Percentiles rank a stretch among this genome's conserved stretches.
Conservation (phyloP, 1,140 invertebrate species). For the Drosophila asahinai region DNA sequence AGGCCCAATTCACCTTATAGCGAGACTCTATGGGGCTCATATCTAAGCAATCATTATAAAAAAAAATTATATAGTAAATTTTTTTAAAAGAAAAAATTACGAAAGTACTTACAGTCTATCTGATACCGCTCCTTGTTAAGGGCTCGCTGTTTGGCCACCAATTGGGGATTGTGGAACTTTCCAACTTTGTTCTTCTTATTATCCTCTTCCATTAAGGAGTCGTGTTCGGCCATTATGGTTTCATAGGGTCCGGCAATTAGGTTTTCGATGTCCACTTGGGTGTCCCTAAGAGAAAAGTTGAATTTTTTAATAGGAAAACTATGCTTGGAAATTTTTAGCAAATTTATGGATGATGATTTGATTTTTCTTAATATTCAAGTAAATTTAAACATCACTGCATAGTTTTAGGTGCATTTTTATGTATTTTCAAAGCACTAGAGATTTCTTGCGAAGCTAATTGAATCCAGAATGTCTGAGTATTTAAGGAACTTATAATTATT, state of each 20-base stretch:
- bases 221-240: conserved; percentile 4
- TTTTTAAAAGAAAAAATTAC: too few relatives aligned
- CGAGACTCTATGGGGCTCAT: conserved; percentile 52
- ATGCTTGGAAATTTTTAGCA: not conserved
- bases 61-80: not conserved
- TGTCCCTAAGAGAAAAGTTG: conserved; percentile 32
- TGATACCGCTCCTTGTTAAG: conserved; percentile 9
- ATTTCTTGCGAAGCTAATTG: too few relatives aligned
- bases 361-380: not conserved
- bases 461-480: too few relatives aligned
- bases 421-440: not conserved
- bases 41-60: conserved; percentile 8
- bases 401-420: not conserved
- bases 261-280: conserved; percentile 44
- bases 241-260: conserved; percentile 28
- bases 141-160: not conserved
- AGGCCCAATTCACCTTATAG: conserved; percentile 45
- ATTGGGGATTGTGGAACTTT: not conserved
- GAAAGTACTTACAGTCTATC: conserved; percentile 24
- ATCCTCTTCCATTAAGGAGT: conserved; percentile 3
- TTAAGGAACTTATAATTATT: too few relatives aligned
- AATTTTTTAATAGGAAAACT: not conserved
- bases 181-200: conserved; percentile 7
- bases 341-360: too few relatives aligned
- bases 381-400: not conserved